A percentile compares a stretch with the other conserved stretches of the same genome.
These are phyloP conservation scores for Ctenosaura bakeri DNA, from an alignment of 2,797 vertebrate species.

Conservation along the genomic window DNA sequence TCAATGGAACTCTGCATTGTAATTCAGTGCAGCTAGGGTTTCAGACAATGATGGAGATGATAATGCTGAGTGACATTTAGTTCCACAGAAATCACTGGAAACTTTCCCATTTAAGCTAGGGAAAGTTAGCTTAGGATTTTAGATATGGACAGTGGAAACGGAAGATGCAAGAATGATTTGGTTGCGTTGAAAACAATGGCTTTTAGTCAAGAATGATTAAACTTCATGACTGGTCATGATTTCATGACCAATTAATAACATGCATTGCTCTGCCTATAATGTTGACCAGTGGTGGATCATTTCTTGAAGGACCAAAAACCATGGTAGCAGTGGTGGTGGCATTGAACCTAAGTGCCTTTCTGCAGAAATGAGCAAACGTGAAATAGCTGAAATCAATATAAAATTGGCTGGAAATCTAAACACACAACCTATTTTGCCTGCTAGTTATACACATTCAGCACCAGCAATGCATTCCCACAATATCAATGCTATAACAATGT, in stretches of 20 bases:
- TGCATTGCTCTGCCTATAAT: background rate
- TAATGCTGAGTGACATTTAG: constrained; percentile 37
- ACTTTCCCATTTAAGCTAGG: background rate
- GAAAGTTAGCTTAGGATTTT: background rate
- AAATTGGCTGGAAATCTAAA: background rate
- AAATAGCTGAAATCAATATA: background rate
- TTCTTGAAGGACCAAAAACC: background rate
- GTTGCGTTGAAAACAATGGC: background rate
- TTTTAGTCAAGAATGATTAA: constrained; percentile 29
- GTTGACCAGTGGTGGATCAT: background rate
- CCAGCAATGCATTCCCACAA: constrained; percentile 13
- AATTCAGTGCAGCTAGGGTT: constrained; percentile 6
- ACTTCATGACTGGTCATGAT: constrained; percentile 15
- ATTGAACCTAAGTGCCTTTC: background rate
- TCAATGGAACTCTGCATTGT: background rate
- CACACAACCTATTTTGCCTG: background rate
- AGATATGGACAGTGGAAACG: constrained; percentile 41
- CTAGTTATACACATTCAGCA: background rate
- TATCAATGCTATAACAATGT: background rate
- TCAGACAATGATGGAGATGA: constrained; percentile 39
- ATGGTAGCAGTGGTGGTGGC: background rate
- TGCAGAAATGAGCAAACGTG: background rate
- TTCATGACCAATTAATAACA: constrained; percentile 16
- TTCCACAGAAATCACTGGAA: background rate
- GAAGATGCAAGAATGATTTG: constrained; percentile 38